Evolutionary conservation across 2,888 invertebrate genomes (phyloP), one percentile per base, ranked within the genome.

Genomic region (Mesodorylaimus sp.): DNA sequence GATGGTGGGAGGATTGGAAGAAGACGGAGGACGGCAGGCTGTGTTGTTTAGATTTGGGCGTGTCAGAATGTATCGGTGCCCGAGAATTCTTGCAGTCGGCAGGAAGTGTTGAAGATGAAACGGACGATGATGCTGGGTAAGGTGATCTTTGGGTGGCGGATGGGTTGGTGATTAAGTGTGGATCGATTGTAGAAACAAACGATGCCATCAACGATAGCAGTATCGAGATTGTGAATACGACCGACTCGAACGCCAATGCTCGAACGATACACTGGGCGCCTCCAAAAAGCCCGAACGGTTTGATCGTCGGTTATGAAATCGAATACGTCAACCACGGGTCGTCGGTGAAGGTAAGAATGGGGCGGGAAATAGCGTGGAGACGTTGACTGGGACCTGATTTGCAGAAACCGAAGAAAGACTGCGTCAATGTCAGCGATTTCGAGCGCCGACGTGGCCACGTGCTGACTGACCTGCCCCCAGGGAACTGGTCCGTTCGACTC

Each of bases 281-380:
- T 57, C 91, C 93, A 0, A 58, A 64, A 24, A 71, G 78, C 54
- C 89, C 93, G 0, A 95, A 95, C 67, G 88, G 93, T 1, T 75
- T 81, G 52, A 79, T 91, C 43, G 77, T 86, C 39, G 79, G 81
- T 0, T 93, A 89, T 68, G 51, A 37, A 5, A 26, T 50, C n/a
- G 23, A 37, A 24, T 45, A 37, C 38, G 47, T 24, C 45, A 26
- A 13, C 28, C 29, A n/a, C 10, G 16, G 23, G 16, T 19, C 28
- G 29, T 13, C 3, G 28, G 28, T 28, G 29, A 45, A 7, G 28
- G 28, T 28, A 27, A 23, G 29, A 2, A 10, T 28, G n/a, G n/a
- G n/a, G n/a, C n/a, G n/a, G n/a, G n/a, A n/a, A n/a, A n/a, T n/a
- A n/a, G n/a, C n/a, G n/a, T n/a, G n/a, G n/a, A n/a, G n/a, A n/a